Base-by-base conservation (phyloP, 2,888 invertebrate species). In the Agriopis leucophaearia region DNA sequence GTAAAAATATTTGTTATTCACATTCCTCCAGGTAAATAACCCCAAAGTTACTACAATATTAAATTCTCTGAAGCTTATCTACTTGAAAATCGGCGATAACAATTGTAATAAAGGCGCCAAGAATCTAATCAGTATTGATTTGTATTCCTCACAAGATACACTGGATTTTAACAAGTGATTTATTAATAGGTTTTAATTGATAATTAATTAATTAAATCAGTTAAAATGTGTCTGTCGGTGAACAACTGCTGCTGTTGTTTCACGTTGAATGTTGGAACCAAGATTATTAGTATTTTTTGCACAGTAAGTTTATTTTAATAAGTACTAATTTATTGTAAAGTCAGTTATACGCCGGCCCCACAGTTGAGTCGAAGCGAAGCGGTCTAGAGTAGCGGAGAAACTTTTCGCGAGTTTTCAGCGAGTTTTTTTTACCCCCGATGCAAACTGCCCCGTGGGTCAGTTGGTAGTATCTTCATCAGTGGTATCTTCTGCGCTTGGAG, bases 211-310 rank as follows among this genome's bases (percentile, higher is more conserved):
- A 15, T 8, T 35, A 42, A 5, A 18, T 18, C 27, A 18, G 10
- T 16, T 18, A 74, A 59, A 64, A 86, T 86, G 86, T 86, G 87
- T 71, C 59, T 83, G 7, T 72, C 72, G 3, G 70, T 86, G 38
- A 81, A 81, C 7, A 78, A 80, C 50, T 88, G 84, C 58, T 86
- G 84, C 38, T 83, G 78, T 64, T 88, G 87, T 58, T 64, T 88
- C 44, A 81, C 78, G 45, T 74, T 88, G n/a, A 80, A 81, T 58
- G 72, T 77, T 1, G 87, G 86, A 0, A 79, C 87, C 0, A 88
- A 87, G 69, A 76, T 85, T 5, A 82, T 86, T 44, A 79, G 81
- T 9, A 70, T 86, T 27, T 8, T 85, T 35, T 81, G 78, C 57
- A 81, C 80, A 56, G 88, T 88, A 27, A 55, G 55, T 55, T 55